Evolutionary conservation across 2,113 vertebrate species (phyloP), one percentile per base, ranked within the genome.

Genomic region (Narcine bancroftii): DNA sequence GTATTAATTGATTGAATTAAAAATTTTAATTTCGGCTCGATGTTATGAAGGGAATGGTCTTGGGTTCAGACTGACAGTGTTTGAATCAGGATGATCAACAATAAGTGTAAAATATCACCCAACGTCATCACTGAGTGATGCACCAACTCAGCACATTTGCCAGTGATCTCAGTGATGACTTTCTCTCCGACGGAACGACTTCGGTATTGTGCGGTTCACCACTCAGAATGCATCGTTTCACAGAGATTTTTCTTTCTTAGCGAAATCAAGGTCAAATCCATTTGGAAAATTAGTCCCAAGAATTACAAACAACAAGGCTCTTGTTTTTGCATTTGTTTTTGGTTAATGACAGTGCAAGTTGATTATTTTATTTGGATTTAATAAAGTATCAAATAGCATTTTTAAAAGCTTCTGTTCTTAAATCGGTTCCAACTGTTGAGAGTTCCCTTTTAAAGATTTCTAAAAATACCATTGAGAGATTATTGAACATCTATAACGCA

Each of bases 331-430:
- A 36, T n/a, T 87, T 9, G 13, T 36, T 60, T 87, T 87, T 83
- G 79, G 17, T 60, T 87, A 87, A 87, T 36, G 6, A 60, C 17
- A 60, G 6, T 9, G 15, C 60, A 87, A 36, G 33, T 36, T 87
- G 81, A 50, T 79, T 77, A 77, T n/a, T 56, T 56, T 10, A n/a
- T 56, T 56, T 56, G n/a, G 77, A 87, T 36, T 87, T 79, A 79
- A 79, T 26, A 47, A 26, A 10, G 26, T 9, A 11, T 60, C 36
- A 87, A 87, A 56, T 19, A 19, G 33, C 45, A 15, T 87, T 63
- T 53, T 87, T 15, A 36, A 13, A 60, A 17, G 6, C 26, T 47
- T 33, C 53, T 29, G 60, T 2, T 56, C 79, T 56, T 19, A 60
- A 87, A n/a, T 81, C 7, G 6, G 53, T 39, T 87, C 13, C 81